Percentiles rank a stretch among this genome's conserved stretches.
These are phyloP conservation scores for Enoplolaimus lenunculus DNA, from an alignment of 2,888 invertebrate species.

Conservation along the genomic window DNA sequence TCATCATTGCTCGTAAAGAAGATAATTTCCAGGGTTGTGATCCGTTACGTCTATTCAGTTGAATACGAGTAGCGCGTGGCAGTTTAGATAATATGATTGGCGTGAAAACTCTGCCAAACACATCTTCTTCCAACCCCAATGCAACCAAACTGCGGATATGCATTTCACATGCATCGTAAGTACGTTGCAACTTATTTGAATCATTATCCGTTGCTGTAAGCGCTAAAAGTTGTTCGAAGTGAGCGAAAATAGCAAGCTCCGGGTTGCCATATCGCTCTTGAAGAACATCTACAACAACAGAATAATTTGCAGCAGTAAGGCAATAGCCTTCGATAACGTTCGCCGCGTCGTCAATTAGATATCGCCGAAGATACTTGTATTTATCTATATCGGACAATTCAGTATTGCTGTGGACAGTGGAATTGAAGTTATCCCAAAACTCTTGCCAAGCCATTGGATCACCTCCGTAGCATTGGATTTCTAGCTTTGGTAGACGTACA, in stretches of 20 bases:
- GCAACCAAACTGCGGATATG: slow-evolving; percentile 11
- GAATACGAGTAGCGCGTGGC: not conserved
- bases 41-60: not conserved
- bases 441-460: slow-evolving; percentile 17
- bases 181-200: not conserved
- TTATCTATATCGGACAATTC: not conserved
- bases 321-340: not conserved
- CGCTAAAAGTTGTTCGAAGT: slow-evolving; percentile 2
- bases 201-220: not conserved
- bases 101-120: slow-evolving; percentile 4
- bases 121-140: slow-evolving; percentile 4
- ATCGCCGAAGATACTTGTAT: not conserved
- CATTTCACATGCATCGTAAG: slow-evolving; percentile 13
- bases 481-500: slow-evolving; percentile 1
- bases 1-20: not conserved
- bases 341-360: not conserved
- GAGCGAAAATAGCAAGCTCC: not conserved
- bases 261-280: not conserved
- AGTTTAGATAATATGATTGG: not conserved
- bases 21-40: not conserved
- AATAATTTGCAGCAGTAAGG: not conserved
- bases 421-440: slow-evolving; percentile 16
- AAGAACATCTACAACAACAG: not conserved
- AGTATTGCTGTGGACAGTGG: not conserved
- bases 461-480: slow-evolving; percentile 7